These are phyloP conservation scores for Scaptomyza hsui DNA, from an alignment of 1,140 invertebrate species.

Conservation along the genomic window DNA sequence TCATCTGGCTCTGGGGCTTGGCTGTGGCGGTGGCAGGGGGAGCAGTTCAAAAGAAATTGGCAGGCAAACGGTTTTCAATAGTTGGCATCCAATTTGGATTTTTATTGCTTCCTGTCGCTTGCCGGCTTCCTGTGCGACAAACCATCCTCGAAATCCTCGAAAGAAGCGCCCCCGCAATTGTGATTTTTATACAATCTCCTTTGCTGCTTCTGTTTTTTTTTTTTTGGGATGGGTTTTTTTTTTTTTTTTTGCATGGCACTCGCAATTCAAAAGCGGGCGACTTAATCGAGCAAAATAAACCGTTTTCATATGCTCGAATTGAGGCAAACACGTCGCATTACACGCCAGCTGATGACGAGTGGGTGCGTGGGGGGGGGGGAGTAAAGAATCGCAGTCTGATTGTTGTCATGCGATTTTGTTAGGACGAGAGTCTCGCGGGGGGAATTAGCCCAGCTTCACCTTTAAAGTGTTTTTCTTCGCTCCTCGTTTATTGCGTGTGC, in stretches of 20 bases:
- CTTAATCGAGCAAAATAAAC: slow-evolving; percentile 84
- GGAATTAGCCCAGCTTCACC: slow-evolving; percentile 54
- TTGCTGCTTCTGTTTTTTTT: background rate
- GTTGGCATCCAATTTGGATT: slow-evolving; percentile 46
- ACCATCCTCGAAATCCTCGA: too few relatives aligned
- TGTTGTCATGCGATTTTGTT: slow-evolving; percentile 52
- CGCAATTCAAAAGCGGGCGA: slow-evolving; percentile 72
- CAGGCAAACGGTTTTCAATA: slow-evolving; percentile 67
- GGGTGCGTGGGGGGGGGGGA: background rate
- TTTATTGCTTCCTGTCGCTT: slow-evolving; percentile 75
- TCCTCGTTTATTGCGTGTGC: slow-evolving; percentile 53
- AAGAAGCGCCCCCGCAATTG: slow-evolving; percentile 30
- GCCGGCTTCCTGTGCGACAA: slow-evolving; percentile 63
- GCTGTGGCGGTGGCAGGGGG: too few relatives aligned
- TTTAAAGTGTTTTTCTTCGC: slow-evolving; percentile 55
- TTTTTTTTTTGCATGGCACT: slow-evolving; percentile 37
- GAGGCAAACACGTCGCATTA: slow-evolving; percentile 79
- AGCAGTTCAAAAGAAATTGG: slow-evolving; percentile 38
- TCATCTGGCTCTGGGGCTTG: slow-evolving; percentile 28
- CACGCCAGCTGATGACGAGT: slow-evolving; percentile 25
- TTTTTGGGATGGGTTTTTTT: slow-evolving; percentile 4
- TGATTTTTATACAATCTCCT: background rate
- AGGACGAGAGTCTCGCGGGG: slow-evolving; percentile 41
- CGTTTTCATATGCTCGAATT: slow-evolving; percentile 81
- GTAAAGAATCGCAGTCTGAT: slow-evolving; percentile 15